Evolutionary conservation across 2,113 vertebrate genomes (phyloP).

Genomic region (Myotis lucifugus): DNA sequence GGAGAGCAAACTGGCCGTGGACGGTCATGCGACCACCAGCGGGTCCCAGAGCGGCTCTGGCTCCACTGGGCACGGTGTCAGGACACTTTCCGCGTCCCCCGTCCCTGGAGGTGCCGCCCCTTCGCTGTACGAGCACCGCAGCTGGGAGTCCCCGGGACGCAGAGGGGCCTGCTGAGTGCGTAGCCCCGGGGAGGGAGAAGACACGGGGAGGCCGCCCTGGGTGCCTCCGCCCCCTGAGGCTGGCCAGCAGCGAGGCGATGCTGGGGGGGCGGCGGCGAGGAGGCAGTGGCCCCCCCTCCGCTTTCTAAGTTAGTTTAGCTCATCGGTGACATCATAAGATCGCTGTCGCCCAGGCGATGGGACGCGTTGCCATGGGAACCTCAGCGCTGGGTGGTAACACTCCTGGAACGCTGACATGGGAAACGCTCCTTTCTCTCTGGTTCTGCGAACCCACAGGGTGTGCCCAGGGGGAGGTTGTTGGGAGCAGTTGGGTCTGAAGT

Average conservation of each 20-base stretch:
- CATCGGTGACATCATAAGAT: conserved; percentile 82
- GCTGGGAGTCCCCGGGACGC: neutral
- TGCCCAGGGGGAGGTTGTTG: neutral
- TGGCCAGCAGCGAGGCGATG: neutral
- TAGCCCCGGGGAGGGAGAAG: neutral
- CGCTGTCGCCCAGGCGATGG: conserved; percentile 87
- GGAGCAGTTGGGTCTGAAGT: neutral
- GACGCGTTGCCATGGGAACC: conserved; percentile 86
- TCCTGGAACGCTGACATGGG: conserved; percentile 81
- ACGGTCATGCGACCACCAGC: fast-evolving
- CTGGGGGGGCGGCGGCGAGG: neutral
- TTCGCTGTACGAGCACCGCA: neutral
- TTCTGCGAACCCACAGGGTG: neutral
- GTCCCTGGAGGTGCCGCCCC: too few species aligned
- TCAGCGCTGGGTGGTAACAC: conserved; percentile 82
- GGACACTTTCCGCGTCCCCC: fast-evolving
- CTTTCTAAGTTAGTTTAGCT: conserved; percentile 78
- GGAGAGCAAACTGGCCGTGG: neutral
- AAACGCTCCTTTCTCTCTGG: conserved; percentile 56
- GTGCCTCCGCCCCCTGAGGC: fast-evolving
- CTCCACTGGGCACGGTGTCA: fast-evolving
- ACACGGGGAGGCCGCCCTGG: neutral
- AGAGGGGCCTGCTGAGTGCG: fast-evolving
- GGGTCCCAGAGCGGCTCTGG: neutral
- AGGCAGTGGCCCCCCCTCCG: conserved; percentile 65